phyloP scores from a whole-genome alignment of 2,113 vertebrate species.

The Heteronetta atricapilla region DNA sequence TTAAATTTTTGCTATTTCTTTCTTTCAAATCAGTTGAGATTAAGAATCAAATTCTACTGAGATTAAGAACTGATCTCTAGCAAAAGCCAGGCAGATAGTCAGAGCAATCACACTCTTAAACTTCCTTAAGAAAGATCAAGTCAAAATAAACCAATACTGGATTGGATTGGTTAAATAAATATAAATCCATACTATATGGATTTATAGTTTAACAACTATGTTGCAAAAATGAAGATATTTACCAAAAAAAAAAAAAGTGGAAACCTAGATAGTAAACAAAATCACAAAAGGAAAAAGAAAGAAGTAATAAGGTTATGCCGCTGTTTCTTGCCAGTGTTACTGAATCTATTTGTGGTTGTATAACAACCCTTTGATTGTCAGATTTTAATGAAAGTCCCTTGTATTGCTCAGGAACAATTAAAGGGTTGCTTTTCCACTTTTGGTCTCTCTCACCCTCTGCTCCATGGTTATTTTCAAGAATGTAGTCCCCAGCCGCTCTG shows the following conservation, averaged over 20 bases:
- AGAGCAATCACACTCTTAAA: not conserved
- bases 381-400: not conserved
- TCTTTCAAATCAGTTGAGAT: not conserved
- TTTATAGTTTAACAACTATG: not conserved
- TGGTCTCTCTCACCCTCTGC: rapidly evolving
- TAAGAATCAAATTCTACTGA: not conserved
- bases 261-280: not conserved
- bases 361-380: not conserved
- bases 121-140: not conserved
- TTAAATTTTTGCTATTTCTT: not conserved
- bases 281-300: not conserved
- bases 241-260: not conserved
- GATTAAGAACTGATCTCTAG: not conserved
- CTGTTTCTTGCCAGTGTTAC: not conserved
- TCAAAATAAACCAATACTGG: not conserved
- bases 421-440: not conserved
- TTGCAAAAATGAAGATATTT: not conserved
- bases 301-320: not conserved
- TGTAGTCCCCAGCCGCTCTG: not conserved
- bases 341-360: not conserved
- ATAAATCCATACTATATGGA: too few relatives aligned
- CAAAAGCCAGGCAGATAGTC: not conserved
- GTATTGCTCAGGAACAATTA: not conserved
- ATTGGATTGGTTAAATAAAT: too few relatives aligned
- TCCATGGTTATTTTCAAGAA: not conserved